Percentiles rank a stretch among this genome's conserved stretches.
phyloP scores from a whole-genome alignment of 2,797 vertebrate genomes.

The Potorous gilbertii region DNA sequence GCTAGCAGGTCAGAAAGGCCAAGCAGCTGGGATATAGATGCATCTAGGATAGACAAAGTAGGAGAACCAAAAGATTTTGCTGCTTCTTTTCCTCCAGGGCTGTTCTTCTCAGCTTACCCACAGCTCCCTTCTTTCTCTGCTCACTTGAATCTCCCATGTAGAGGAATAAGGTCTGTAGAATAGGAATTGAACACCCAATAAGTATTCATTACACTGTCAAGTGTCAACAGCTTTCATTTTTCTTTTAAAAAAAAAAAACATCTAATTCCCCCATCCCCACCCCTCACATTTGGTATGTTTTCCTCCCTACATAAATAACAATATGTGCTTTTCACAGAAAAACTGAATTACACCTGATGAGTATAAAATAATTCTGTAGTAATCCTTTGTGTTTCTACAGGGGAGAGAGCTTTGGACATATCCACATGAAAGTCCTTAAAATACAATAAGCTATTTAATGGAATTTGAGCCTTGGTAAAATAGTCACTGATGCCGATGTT shows the following conservation, averaged over 20 bases:
- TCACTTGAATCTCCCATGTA: background rate
- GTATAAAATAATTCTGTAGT: constrained; percentile 9
- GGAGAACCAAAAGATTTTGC: background rate
- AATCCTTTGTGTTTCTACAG: constrained; percentile 34
- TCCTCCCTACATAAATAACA: constrained; percentile 16
- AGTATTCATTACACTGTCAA: constrained; percentile 37
- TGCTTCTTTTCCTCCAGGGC: background rate
- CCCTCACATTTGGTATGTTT: constrained; percentile 27
- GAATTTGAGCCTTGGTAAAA: constrained; percentile 35
- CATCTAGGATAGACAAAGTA: background rate
- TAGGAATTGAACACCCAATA: background rate
- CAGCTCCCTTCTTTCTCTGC: background rate
- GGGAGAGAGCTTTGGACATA: background rate
- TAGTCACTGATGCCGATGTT: background rate
- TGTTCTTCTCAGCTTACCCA: background rate
- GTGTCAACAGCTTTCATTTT: constrained; percentile 48
- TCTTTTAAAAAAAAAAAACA: constrained; percentile 22
- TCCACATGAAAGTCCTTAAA: background rate
- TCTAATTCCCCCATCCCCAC: constrained; percentile 52
- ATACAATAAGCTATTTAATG: background rate
- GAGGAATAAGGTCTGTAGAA: background rate
- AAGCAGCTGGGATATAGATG: background rate
- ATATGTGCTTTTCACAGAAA: constrained; percentile 44
- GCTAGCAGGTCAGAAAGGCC: background rate
- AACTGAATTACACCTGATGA: constrained; percentile 52